Conservation (phyloP, 2,888 invertebrate genomes). For the Drosophila hamatofila region DNA sequence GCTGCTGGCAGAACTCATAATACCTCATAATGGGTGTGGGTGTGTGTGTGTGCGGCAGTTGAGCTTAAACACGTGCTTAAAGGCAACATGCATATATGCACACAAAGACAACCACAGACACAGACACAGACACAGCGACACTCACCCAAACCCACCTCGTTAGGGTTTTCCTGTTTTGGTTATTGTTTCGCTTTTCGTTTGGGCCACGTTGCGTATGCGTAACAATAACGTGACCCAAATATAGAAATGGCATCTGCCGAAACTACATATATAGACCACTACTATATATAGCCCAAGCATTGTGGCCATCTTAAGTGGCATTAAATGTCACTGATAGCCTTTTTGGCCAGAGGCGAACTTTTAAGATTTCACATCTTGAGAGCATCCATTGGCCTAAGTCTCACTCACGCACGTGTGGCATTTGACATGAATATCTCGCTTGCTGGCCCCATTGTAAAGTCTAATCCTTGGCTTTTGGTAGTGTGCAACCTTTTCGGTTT, state of each 20-base stretch:
- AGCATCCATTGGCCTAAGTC: background rate
- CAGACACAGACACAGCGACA: background rate
- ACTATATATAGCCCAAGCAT: constrained; percentile 2
- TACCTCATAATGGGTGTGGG: no score
- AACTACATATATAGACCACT: constrained; percentile 7
- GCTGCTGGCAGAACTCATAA: constrained; percentile 1
- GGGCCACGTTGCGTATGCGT: constrained; percentile 63
- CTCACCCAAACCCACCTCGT: constrained; percentile 15
- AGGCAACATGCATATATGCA: constrained; percentile 62
- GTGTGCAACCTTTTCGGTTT: constrained; percentile 38
- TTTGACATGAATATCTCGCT: background rate
- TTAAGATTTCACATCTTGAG: constrained; percentile 57
- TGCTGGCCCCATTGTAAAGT: constrained; percentile 20
- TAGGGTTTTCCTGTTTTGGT: constrained; percentile 13
- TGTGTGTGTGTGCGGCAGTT: constrained; percentile 20
- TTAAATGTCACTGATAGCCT: constrained; percentile 66
- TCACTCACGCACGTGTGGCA: constrained; percentile 13
- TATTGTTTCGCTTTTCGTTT: constrained; percentile 11
- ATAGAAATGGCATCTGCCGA: constrained; percentile 32
- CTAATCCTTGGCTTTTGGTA: constrained; percentile 53
- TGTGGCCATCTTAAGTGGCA: constrained; percentile 61
- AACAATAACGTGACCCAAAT: constrained; percentile 75
- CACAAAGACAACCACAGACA: constrained; percentile 12
- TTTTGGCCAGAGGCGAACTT: constrained; percentile 47
- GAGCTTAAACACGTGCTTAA: constrained; percentile 74